Base-by-base conservation (phyloP, 2,113 vertebrate species). In the Tonatia bakeri region DNA sequence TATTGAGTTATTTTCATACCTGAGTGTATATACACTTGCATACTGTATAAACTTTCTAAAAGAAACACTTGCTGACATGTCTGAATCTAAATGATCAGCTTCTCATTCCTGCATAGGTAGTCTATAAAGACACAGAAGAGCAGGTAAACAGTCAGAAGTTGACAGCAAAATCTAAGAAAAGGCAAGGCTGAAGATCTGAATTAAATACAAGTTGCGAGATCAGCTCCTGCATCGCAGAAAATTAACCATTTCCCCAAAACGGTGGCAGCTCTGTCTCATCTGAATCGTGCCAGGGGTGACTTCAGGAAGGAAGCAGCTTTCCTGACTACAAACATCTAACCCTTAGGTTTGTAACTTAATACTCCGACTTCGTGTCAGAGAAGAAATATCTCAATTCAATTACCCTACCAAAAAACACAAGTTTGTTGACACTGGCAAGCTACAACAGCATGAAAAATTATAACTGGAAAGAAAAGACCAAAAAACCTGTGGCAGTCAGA, bases 331-430 rank as follows among this genome's bases (percentile, higher is more conserved):
- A 76, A 90, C 14, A 94, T 45, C 80, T 85, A 87, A 83, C 50
- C 40, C 73, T 82, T 28, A 36, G 4, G 26, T 93, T 87, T 87
- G n/a, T 76, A 97, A 92, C 65, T 87, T 56, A 92, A 95, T n/a
- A 38, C 4, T 79, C 40, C 85, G 40, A 95, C 28, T 94, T 76
- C 47, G 56, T 75, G 75, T 90, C 85, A 94, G 15, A 82, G 38
- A 12, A 84, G 47, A 94, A 93, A 97, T 94, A 70, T 95, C 56
- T 52, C 50, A 96, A 91, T 38, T 91, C 47, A 90, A 90, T 76
- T 90, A 95, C 76, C 47, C 59, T 56, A 81, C 82, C 28, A 89
- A 69, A 94, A 90, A 93, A 91, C 70, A 80, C 87, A 70, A 70
- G 93, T 72, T 45, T 96, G 43, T 79, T 93, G 83, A 89, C 36